A percentile compares a stretch with the other conserved stretches of the same genome.
These are phyloP conservation scores for Pseudomyrmex pallidus DNA, from an alignment of 1,140 invertebrate genomes.

Conservation along the genomic window DNA sequence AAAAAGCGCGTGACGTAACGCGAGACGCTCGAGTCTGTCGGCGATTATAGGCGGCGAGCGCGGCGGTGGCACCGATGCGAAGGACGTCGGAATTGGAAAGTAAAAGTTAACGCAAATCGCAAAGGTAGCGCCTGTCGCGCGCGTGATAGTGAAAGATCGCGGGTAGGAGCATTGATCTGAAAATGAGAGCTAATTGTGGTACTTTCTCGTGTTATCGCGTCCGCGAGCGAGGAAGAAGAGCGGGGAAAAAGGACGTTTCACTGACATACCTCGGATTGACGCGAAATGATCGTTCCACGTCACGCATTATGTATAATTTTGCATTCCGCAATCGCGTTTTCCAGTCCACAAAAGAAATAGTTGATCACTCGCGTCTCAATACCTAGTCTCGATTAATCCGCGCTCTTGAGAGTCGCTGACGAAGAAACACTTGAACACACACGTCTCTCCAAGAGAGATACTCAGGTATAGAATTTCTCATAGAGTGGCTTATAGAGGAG, in stretches of 20 bases:
- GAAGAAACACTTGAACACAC: slow-evolving; percentile 9
- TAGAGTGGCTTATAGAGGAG: background rate
- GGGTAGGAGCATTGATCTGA: slow-evolving; percentile 58
- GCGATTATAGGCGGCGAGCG: slow-evolving; percentile 6
- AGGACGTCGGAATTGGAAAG: slow-evolving; percentile 59
- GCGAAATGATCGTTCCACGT: slow-evolving; percentile 19
- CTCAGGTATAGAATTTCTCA: background rate
- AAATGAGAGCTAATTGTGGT: slow-evolving; percentile 64
- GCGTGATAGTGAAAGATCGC: slow-evolving; percentile 46
- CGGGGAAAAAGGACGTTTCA: slow-evolving; percentile 33
- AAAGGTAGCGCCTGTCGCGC: slow-evolving; percentile 23
- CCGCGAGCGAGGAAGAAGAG: slow-evolving; percentile 7
- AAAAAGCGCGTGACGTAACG: slow-evolving; percentile 9
- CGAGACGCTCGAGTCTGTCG: background rate
- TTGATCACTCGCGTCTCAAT: slow-evolving; percentile 6
- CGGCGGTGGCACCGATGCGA: slow-evolving; percentile 47
- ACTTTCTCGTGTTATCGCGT: slow-evolving; percentile 64
- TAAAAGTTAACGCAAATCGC: slow-evolving; percentile 58
- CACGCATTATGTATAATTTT: slow-evolving; percentile 1
- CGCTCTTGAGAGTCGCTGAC: slow-evolving; percentile 1
- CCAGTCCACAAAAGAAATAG: slow-evolving; percentile 35
- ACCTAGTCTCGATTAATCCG: background rate
- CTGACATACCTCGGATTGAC: background rate
- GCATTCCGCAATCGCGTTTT: slow-evolving; percentile 7
- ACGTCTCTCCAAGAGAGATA: background rate